phyloP scores from a whole-genome alignment of 2,888 invertebrate genomes.

The Chymomyza caudatula region DNA sequence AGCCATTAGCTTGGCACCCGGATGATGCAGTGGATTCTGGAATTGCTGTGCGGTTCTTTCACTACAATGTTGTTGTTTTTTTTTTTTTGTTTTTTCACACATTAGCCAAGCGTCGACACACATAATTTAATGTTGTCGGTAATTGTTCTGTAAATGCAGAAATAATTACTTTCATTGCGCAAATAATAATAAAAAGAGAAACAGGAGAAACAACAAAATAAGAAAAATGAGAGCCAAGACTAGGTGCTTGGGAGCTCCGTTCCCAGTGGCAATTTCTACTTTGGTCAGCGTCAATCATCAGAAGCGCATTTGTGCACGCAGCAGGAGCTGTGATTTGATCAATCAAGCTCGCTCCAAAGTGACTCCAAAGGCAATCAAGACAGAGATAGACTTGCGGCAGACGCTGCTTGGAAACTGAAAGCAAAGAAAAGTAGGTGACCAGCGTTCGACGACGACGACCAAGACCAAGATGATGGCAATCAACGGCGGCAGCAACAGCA shows the following conservation, averaged over 20 bases:
- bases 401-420: conserved; percentile 48
- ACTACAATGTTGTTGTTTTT: conserved; percentile 1
- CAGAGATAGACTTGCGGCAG: not conserved
- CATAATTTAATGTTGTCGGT: conserved; percentile 68
- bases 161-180: conserved; percentile 71
- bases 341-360: conserved; percentile 40
- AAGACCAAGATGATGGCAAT: conserved; percentile 24
- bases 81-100: conserved; percentile 47
- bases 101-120: conserved; percentile 65
- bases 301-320: conserved; percentile 59
- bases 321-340: conserved; percentile 64
- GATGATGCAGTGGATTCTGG: conserved; percentile 39
- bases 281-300: conserved; percentile 38
- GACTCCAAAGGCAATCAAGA: not conserved
- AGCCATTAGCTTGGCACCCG: conserved; percentile 42
- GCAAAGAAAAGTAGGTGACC: conserved; percentile 68
- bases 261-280: conserved; percentile 9
- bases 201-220: not conserved
- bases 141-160: conserved; percentile 70
- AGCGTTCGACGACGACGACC: conserved; percentile 22
- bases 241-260: not conserved
- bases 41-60: not conserved
- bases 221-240: conserved; percentile 10
- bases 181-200: conserved; percentile 44
- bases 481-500: conserved; percentile 15